Evolutionary conservation across 2,113 vertebrate genomes (phyloP).

Genomic region (Aythya baeri): DNA sequence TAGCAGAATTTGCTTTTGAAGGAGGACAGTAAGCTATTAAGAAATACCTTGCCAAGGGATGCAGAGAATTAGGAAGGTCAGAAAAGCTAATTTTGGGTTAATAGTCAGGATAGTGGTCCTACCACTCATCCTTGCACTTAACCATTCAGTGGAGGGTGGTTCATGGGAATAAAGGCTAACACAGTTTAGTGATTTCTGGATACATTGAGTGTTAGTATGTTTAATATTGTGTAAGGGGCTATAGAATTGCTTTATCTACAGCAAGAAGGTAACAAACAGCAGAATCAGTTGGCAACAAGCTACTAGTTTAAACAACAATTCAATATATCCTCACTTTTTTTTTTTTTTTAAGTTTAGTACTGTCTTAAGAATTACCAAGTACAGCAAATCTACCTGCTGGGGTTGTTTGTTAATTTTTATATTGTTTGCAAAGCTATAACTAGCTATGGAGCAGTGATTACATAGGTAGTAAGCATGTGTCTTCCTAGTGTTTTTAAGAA

Average conservation of each 20-base stretch:
- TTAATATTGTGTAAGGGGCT: not conserved
- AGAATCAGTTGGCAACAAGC: not conserved
- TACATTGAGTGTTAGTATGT: not conserved
- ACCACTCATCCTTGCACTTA: not conserved
- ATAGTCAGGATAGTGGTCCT: not conserved
- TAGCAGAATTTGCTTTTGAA: not conserved
- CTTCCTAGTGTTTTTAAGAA: not conserved
- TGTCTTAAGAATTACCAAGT: not conserved
- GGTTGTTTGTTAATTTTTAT: not conserved
- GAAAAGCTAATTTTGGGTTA: not conserved
- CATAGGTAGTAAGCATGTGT: not conserved
- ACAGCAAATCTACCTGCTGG: not conserved
- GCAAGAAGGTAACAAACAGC: not conserved
- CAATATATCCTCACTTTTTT: not conserved
- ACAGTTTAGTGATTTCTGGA: rapidly evolving
- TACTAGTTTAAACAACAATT: not conserved
- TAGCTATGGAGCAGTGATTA: not conserved
- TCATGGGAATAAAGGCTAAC: not conserved
- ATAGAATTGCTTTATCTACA: not conserved
- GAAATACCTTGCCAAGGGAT: not conserved
- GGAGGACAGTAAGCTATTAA: not conserved
- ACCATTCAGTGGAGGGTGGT: not conserved
- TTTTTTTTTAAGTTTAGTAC: no score
- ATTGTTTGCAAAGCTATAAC: not conserved
- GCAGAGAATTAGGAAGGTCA: not conserved